Evolutionary conservation across 1,140 invertebrate genomes (phyloP).

Genomic region (Philotrypesis tridentata): DNA sequence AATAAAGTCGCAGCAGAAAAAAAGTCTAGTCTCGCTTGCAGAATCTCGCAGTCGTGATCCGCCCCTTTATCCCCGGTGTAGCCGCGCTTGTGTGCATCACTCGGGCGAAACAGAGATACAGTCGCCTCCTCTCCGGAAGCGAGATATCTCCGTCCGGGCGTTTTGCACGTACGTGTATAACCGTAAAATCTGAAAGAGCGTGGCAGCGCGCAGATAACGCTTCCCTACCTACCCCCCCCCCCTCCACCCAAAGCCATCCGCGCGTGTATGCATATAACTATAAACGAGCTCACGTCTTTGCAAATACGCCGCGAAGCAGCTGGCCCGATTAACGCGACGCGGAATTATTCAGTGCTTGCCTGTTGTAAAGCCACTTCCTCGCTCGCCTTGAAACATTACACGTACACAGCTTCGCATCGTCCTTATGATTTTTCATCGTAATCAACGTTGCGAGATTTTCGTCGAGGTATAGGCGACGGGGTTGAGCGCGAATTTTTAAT

Average conservation of each 20-base stretch:
- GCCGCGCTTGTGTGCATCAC: no score
- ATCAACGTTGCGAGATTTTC: no score
- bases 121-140: constrained; percentile 26
- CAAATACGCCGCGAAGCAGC: constrained; percentile 13
- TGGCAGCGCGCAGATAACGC: constrained; percentile 53
- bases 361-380: no score
- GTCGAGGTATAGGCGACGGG: no score
- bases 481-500: no score
- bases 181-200: constrained; percentile 58
- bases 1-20: no score
- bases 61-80: no score
- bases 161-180: constrained; percentile 53
- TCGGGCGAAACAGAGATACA: neutral
- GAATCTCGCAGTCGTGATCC: no score
- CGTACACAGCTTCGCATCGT: no score
- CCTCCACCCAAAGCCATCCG: no score
- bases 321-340: neutral
- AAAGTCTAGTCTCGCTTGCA: neutral
- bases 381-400: no score
- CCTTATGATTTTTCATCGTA: no score
- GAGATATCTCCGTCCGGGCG: constrained; percentile 50
- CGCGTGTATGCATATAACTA: neutral
- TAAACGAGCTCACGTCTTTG: neutral
- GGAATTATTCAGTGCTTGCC: neutral
- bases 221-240: constrained; percentile 35